phyloP scores from a whole-genome alignment of 1,140 invertebrate genomes.

The Drosophila parabipectinata region DNA sequence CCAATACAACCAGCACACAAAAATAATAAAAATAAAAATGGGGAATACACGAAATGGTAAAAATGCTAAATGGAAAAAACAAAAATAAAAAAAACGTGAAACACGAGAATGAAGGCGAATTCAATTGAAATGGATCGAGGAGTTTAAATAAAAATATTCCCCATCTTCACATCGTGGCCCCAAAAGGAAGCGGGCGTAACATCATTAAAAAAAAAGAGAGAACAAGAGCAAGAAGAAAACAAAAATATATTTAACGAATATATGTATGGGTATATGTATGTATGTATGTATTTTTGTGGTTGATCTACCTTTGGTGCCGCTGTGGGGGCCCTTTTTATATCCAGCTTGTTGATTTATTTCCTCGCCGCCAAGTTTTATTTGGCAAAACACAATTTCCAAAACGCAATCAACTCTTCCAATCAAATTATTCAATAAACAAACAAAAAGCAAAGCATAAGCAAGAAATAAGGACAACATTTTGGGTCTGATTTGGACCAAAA shows the following conservation, averaged over 20 bases:
- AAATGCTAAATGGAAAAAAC: conserved; percentile 7
- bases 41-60: conserved; percentile 24
- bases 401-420: conserved; percentile 55
- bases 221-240: conserved; percentile 20
- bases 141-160: conserved; percentile 52
- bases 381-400: conserved; percentile 49
- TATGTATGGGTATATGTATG: conserved; percentile 12
- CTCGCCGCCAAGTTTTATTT: conserved; percentile 50
- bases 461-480: conserved; percentile 18
- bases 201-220: conserved; percentile 62
- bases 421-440: conserved; percentile 50
- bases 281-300: neutral
- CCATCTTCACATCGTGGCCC: conserved; percentile 32
- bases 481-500: conserved; percentile 1
- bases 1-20: conserved; percentile 12
- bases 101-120: conserved; percentile 43
- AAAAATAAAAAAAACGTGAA: conserved; percentile 9
- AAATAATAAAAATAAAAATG: conserved; percentile 25
- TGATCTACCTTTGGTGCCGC: conserved; percentile 25
- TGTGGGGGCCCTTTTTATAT: conserved; percentile 43
- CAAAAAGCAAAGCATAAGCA: conserved; percentile 30
- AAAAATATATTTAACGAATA: conserved; percentile 6
- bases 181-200: conserved; percentile 73
- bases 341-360: conserved; percentile 70
- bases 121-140: conserved; percentile 66